Conservation (phyloP, 1,140 invertebrate species). For the Scaptodrosophila lebanonensis region DNA sequence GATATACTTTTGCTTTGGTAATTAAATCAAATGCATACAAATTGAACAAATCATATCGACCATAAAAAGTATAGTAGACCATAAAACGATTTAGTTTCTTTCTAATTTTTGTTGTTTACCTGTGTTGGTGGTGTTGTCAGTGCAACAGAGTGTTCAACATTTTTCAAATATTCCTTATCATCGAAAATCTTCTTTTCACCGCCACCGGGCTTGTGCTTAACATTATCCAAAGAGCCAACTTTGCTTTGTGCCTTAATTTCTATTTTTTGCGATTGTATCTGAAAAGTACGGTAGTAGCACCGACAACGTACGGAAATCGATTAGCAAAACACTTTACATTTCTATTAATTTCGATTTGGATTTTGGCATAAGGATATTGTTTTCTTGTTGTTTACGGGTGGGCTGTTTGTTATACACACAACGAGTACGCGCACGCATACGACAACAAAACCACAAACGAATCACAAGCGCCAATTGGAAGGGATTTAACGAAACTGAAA, state of each 20-base stretch:
- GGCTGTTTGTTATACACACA: slow-evolving; percentile 29
- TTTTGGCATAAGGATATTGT: slow-evolving; percentile 4
- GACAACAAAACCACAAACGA: slow-evolving; percentile 12
- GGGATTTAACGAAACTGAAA: slow-evolving; percentile 30
- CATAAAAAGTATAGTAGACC: not conserved
- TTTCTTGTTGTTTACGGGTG: slow-evolving; percentile 6
- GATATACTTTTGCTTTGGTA: slow-evolving; percentile 12
- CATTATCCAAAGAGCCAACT: slow-evolving; percentile 94
- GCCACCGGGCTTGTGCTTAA: slow-evolving; percentile 94
- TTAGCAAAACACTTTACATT: slow-evolving; percentile 46
- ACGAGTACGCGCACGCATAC: too few relatives aligned
- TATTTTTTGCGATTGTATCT: slow-evolving; percentile 93
- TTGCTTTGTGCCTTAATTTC: slow-evolving; percentile 91
- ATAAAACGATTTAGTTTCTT: not conserved
- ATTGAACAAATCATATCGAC: slow-evolving; percentile 37
- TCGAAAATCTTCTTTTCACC: slow-evolving; percentile 96
- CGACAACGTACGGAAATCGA: slow-evolving; percentile 68
- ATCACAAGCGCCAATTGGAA: slow-evolving; percentile 40
- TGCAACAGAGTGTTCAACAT: slow-evolving; percentile 77
- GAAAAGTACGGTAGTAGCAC: slow-evolving; percentile 75
- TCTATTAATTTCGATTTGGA: slow-evolving; percentile 12
- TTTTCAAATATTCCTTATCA: slow-evolving; percentile 93
- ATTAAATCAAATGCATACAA: slow-evolving; percentile 37
- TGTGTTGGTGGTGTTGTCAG: slow-evolving; percentile 76
- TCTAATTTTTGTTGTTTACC: slow-evolving; percentile 55